These are phyloP conservation scores for Hylaea fasciaria DNA, from an alignment of 2,888 invertebrate genomes.

Conservation along the genomic window DNA sequence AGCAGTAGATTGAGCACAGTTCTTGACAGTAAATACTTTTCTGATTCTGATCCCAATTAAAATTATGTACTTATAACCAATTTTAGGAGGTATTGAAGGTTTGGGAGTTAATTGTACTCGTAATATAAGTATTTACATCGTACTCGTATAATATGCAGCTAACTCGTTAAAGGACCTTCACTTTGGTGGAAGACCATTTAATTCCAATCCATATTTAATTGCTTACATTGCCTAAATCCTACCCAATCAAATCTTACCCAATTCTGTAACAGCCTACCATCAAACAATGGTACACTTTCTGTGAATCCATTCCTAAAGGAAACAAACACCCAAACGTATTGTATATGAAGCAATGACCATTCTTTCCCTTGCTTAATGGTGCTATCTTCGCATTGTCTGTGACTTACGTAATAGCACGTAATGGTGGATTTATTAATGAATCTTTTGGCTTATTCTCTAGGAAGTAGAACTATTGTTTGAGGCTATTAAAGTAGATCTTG, in stretches of 20 bases:
- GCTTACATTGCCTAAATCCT: slow-evolving; percentile 20
- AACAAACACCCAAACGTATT: slow-evolving; percentile 61
- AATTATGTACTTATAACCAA: too few relatives aligned
- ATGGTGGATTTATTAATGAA: slow-evolving; percentile 76
- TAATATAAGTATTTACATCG: too few relatives aligned
- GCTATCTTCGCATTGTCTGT: slow-evolving; percentile 79
- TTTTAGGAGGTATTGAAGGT: background rate
- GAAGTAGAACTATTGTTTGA: slow-evolving; percentile 72
- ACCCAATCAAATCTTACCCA: slow-evolving; percentile 31
- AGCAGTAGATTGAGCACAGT: too few relatives aligned
- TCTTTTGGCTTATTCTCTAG: slow-evolving; percentile 67
- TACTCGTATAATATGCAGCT: too few relatives aligned
- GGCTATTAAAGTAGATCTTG: slow-evolving; percentile 38
- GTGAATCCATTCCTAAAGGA: slow-evolving; percentile 67
- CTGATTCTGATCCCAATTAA: too few relatives aligned
- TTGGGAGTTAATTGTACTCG: too few relatives aligned
- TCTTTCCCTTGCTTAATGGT: slow-evolving; percentile 70
- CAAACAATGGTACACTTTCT: slow-evolving; percentile 67
- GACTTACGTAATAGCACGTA: slow-evolving; percentile 77
- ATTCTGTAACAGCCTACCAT: slow-evolving; percentile 30
- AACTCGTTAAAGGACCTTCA: too few relatives aligned
- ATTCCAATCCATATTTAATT: slow-evolving; percentile 1
- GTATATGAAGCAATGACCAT: slow-evolving; percentile 74
- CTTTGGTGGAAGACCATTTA: too few relatives aligned
- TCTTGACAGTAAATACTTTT: too few relatives aligned